Conservation (phyloP, 2,888 invertebrate genomes). For the Drosophila formosana region DNA sequence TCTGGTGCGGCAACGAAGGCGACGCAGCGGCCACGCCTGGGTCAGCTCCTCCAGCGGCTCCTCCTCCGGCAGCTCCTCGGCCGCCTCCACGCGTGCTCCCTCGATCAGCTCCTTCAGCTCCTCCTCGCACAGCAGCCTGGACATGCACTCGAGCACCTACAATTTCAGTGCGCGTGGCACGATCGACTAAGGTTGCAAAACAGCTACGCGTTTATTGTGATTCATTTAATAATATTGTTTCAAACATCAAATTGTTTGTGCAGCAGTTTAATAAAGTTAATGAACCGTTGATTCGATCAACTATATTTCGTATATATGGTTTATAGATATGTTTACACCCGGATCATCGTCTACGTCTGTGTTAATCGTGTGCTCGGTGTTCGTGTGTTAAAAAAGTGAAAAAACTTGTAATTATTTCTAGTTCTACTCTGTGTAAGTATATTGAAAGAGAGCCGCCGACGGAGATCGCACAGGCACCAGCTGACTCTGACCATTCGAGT, state of each 20-base stretch:
- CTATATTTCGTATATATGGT: conserved; percentile 6
- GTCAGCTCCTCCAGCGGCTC: conserved; percentile 71
- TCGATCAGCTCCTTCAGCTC: conserved; percentile 75
- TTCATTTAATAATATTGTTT: conserved; percentile 26
- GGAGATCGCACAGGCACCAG: conserved; percentile 91
- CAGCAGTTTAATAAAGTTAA: conserved; percentile 37
- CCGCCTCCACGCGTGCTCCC: conserved; percentile 67
- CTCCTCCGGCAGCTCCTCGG: conserved; percentile 66
- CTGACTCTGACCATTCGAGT: conserved; percentile 88
- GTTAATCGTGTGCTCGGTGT: conserved; percentile 15
- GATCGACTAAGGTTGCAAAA: conserved; percentile 41
- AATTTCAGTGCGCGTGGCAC: conserved; percentile 54
- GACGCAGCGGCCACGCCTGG: conserved; percentile 68
- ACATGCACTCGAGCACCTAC: conserved; percentile 59
- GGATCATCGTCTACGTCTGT: conserved; percentile 57
- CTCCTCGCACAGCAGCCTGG: conserved; percentile 68
- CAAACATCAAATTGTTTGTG: conserved; percentile 13
- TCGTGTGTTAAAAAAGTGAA: conserved; percentile 1
- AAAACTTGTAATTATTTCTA: background rate
- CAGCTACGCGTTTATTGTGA: conserved; percentile 54
- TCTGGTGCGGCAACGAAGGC: conserved; percentile 69
- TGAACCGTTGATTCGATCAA: conserved; percentile 1
- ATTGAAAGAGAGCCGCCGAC: conserved; percentile 91
- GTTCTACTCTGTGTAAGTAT: conserved; percentile 84
- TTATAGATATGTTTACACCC: background rate